A percentile compares a stretch with the other conserved stretches of the same genome.
Evolutionary conservation across 2,888 invertebrate species (phyloP).

Genomic region (Pilophorus perplexus): DNA sequence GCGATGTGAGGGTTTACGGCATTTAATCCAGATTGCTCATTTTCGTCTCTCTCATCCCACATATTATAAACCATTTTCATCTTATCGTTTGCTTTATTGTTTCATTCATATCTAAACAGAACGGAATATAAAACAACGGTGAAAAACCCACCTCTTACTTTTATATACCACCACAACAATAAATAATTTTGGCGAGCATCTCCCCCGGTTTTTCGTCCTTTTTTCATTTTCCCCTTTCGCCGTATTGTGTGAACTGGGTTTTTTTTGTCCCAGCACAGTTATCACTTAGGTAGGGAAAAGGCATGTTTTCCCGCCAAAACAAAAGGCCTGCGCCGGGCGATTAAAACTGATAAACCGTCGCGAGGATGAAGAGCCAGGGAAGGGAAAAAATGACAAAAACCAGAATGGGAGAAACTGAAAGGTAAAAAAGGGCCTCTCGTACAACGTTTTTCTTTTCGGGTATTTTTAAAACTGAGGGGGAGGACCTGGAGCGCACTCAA

Average conservation of each 20-base stretch:
- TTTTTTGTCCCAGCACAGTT: conserved; percentile 27
- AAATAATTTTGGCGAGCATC: background rate
- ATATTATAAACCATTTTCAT: background rate
- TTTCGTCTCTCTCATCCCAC: too few relatives aligned
- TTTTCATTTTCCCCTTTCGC: background rate
- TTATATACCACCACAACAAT: background rate
- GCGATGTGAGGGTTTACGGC: too few relatives aligned
- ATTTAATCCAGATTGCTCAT: too few relatives aligned
- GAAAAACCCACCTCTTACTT: background rate
- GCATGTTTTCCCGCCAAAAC: conserved; percentile 19
- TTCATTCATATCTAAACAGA: conserved; percentile 17
- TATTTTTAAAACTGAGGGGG: conserved; percentile 7
- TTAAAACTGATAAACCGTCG: conserved; percentile 25
- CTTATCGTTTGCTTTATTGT: background rate
- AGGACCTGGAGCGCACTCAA: conserved; percentile 21
- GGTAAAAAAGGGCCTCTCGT: background rate
- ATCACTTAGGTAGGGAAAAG: conserved; percentile 20
- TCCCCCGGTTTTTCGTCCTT: background rate
- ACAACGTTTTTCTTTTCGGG: background rate
- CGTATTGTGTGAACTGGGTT: conserved; percentile 20
- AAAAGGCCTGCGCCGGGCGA: conserved; percentile 1
- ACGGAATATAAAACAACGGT: background rate
- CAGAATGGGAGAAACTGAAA: background rate
- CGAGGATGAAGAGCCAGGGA: conserved; percentile 1
- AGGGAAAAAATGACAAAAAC: background rate